phyloP scores from a whole-genome alignment of 2,797 vertebrate species.

The Lithobates sylvaticus region DNA sequence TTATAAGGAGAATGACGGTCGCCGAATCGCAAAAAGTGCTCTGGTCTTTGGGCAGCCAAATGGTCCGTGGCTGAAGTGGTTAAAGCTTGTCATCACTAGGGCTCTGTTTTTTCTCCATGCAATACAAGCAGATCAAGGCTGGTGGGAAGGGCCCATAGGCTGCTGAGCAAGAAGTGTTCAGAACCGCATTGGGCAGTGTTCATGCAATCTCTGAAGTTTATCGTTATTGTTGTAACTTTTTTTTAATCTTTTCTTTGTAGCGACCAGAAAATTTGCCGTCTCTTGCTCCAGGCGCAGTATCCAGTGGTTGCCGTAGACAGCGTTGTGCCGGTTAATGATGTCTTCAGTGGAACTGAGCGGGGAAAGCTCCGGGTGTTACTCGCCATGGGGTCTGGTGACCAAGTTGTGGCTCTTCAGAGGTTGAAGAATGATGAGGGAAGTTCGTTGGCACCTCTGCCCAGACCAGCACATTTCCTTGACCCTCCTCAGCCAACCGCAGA shows the following conservation, averaged over 20 bases:
- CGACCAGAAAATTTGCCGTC: slow-evolving; percentile 81
- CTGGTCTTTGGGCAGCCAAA: too few species aligned
- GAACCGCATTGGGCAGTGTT: too few species aligned
- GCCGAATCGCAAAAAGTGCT: too few species aligned
- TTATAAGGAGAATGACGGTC: too few species aligned
- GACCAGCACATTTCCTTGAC: slow-evolving; percentile 85
- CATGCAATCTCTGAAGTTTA: neutral
- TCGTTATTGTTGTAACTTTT: neutral
- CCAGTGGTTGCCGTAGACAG: slow-evolving; percentile 93
- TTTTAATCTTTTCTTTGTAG: slow-evolving; percentile 70
- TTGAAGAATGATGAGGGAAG: slow-evolving; percentile 79
- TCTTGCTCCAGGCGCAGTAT: slow-evolving; percentile 90
- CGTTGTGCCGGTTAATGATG: slow-evolving; percentile 87
- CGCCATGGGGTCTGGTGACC: slow-evolving; percentile 89
- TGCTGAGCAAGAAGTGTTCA: too few species aligned
- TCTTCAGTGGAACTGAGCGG: slow-evolving; percentile 84
- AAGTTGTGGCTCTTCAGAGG: slow-evolving; percentile 86
- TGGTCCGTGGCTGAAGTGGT: too few species aligned
- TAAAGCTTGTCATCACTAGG: too few species aligned
- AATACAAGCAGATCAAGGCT: too few species aligned
- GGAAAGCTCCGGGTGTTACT: slow-evolving; percentile 89
- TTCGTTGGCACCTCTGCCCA: slow-evolving; percentile 62
- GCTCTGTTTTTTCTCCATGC: too few species aligned
- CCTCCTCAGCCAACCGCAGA: slow-evolving; percentile 65
- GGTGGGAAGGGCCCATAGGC: too few species aligned